These are phyloP conservation scores for Gallinago undulata DNA, from an alignment of 2,113 vertebrate species.

Conservation along the genomic window DNA sequence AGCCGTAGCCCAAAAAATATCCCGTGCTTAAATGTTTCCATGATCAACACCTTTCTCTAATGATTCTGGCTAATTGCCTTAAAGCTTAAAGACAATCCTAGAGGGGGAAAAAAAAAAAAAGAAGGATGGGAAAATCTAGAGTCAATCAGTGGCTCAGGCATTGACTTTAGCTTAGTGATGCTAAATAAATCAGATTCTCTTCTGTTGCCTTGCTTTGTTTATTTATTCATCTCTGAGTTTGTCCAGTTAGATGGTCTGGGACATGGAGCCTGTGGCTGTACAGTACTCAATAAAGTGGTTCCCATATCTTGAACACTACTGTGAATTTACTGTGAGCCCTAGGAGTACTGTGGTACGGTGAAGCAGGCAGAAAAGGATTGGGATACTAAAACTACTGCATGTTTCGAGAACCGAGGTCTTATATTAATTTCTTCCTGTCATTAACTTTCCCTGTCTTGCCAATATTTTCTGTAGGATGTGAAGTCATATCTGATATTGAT, in stretches of 20 bases:
- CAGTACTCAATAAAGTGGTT: neutral
- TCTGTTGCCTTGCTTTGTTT: neutral
- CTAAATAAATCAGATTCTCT: neutral
- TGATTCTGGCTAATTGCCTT: neutral
- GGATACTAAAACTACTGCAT: neutral
- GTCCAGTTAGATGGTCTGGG: neutral
- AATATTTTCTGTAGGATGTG: conserved; percentile 20
- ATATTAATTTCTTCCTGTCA: conserved; percentile 12
- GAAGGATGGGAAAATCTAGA: neutral
- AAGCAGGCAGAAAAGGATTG: neutral
- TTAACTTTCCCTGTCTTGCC: neutral
- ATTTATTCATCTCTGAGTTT: neutral
- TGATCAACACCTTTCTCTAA: neutral
- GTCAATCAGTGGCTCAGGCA: neutral
- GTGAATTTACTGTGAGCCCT: neutral
- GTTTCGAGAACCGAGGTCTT: neutral
- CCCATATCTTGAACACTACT: neutral
- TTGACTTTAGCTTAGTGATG: neutral
- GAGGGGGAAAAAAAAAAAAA: neutral
- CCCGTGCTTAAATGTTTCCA: neutral
- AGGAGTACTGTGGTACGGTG: neutral
- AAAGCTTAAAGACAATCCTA: neutral
- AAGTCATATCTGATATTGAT: conserved; percentile 40
- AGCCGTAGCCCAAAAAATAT: neutral
- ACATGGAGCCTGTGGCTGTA: neutral